phyloP scores from a whole-genome alignment of 2,797 vertebrate species.

The Scomberomorus guttatus region DNA sequence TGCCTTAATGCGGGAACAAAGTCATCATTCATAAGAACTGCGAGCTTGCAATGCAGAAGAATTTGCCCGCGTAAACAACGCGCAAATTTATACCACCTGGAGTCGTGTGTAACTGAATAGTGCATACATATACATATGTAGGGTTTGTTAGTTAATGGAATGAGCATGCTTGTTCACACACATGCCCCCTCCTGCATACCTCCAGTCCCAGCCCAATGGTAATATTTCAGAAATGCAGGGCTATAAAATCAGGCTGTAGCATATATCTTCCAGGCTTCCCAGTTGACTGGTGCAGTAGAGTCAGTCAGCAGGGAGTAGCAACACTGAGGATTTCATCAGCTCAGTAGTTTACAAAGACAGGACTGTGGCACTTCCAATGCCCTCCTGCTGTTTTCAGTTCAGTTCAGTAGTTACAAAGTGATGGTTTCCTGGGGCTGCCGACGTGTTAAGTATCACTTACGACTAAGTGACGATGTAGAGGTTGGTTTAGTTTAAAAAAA shows the following conservation, averaged over 20 bases:
- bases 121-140: conserved; percentile 71
- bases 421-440: conserved; percentile 58
- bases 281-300: conserved; percentile 64
- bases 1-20: conserved; percentile 23
- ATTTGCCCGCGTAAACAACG: conserved; percentile 47
- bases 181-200: conserved; percentile 75
- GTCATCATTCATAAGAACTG: conserved; percentile 47
- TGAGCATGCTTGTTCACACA: conserved; percentile 63
- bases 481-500: conserved; percentile 70
- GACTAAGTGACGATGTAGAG: conserved; percentile 48
- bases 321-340: conserved; percentile 66
- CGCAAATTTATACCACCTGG: conserved; percentile 51
- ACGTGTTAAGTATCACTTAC: conserved; percentile 50
- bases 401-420: conserved; percentile 80
- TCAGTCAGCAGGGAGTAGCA: conserved; percentile 53
- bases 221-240: conserved; percentile 80
- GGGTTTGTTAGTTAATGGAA: conserved; percentile 60
- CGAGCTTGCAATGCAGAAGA: conserved; percentile 25
- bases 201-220: conserved; percentile 73
- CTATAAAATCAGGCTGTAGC: conserved; percentile 75
- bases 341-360: conserved; percentile 83
- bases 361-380: conserved; percentile 35
- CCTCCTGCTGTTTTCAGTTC: conserved; percentile 66
- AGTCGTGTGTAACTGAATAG: conserved; percentile 62
- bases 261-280: conserved; percentile 71